These are phyloP conservation scores for Cyprinodon diabolis DNA, from an alignment of 2,797 vertebrate genomes.

Conservation along the genomic window DNA sequence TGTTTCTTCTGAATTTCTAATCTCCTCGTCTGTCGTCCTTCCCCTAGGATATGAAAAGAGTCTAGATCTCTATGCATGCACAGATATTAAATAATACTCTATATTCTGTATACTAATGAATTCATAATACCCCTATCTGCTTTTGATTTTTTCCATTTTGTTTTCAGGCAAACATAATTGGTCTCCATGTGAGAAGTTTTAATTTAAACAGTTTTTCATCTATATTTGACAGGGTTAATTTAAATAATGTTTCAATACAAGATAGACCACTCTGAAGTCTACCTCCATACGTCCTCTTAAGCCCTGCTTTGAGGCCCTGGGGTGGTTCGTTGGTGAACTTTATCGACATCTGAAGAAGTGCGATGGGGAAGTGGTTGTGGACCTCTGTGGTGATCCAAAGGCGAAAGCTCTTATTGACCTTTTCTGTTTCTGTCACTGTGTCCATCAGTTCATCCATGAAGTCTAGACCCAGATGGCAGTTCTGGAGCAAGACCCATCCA, in stretches of 20 bases:
- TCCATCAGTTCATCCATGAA: constrained; percentile 96
- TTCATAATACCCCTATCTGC: constrained; percentile 1
- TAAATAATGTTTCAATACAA: neutral
- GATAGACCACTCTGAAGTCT: constrained; percentile 14
- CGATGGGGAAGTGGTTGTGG: constrained; percentile 91
- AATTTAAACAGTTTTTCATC: neutral
- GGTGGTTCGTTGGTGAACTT: constrained; percentile 94
- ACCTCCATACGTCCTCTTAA: constrained; percentile 95
- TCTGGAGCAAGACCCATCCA: constrained; percentile 95
- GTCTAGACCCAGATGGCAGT: constrained; percentile 94
- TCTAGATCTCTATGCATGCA: neutral
- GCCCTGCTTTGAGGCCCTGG: constrained; percentile 92
- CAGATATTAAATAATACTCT: constrained; percentile 4
- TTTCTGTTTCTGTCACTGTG: constrained; percentile 84
- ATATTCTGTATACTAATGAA: neutral
- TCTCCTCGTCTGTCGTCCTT: constrained; percentile 6
- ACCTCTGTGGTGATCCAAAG: constrained; percentile 95
- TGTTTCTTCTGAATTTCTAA: constrained; percentile 1
- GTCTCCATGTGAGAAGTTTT: neutral
- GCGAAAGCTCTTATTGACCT: constrained; percentile 86
- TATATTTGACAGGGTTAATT: neutral
- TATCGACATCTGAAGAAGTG: constrained; percentile 94
- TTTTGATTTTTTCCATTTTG: constrained; percentile 9
- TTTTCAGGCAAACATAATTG: neutral
- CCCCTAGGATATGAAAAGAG: neutral